These are phyloP conservation scores for Drosophila nannoptera DNA, from an alignment of 1,140 invertebrate species.

Conservation along the genomic window DNA sequence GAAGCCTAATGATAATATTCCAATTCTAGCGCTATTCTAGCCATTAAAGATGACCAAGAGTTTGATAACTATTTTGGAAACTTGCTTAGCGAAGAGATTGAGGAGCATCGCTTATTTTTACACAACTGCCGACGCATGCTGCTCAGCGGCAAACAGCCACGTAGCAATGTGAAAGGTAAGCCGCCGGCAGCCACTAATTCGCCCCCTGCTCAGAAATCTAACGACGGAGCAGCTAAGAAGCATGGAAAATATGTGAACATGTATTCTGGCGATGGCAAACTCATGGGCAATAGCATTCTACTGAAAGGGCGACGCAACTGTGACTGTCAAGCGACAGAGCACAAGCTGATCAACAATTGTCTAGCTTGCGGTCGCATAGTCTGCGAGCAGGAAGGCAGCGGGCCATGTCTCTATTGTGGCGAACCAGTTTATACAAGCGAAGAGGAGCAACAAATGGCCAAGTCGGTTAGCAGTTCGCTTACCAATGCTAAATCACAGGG, in stretches of 20 bases:
- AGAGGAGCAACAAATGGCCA: constrained; percentile 79
- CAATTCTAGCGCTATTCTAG: constrained; percentile 82
- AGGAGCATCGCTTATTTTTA: constrained; percentile 84
- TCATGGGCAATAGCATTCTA: constrained; percentile 82
- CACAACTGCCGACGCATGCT: constrained; percentile 82
- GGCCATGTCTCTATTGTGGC: constrained; percentile 96
- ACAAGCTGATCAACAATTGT: constrained; percentile 96
- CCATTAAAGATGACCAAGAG: constrained; percentile 84
- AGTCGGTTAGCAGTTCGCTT: constrained; percentile 2
- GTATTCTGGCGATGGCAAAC: constrained; percentile 86
- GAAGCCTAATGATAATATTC: constrained; percentile 15
- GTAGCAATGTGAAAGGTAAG: constrained; percentile 57
- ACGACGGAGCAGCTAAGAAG: constrained; percentile 81
- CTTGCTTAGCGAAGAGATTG: constrained; percentile 83
- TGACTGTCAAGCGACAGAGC: constrained; percentile 94
- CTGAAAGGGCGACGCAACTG: constrained; percentile 90
- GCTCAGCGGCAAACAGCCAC: constrained; percentile 79
- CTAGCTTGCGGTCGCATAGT: constrained; percentile 95
- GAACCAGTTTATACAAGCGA: constrained; percentile 88
- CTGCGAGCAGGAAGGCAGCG: constrained; percentile 97
- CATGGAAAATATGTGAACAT: constrained; percentile 88
- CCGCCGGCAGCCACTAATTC: constrained; percentile 17
- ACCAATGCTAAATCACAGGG: constrained; percentile 2
- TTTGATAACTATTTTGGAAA: constrained; percentile 86
- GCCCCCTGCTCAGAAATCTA: background rate